Evolutionary conservation across 2,888 invertebrate species (phyloP), one percentile per base, ranked within the genome.

Genomic region (Uloborus plumipes): DNA sequence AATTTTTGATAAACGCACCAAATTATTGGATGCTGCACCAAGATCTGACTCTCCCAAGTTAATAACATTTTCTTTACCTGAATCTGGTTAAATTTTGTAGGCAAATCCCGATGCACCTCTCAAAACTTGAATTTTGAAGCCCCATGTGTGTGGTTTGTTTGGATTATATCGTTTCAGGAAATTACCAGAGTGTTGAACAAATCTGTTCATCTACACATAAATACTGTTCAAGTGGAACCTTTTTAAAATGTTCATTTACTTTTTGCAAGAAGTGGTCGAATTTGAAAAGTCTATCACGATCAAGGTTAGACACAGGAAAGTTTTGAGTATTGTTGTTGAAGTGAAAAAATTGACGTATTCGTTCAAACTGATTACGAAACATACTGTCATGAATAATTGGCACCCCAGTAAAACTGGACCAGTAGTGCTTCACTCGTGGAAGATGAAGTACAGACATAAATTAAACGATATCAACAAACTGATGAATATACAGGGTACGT

Each of bases 81-180:
- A 26, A 18, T 70, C 26, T 14, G 20, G 16, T 72, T 78, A 71
- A 3, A 51, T n/a, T 16, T 78, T 49, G 22, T 73, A 72, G 0
- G 72, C 59, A 53, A 78, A 78, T 22, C 78, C 78, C 3, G 49
- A 59, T 11, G 62, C 65, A 2, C 72, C 77, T 59, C 77, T 58
- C 16, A 76, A 53, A 22, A 72, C 69, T 20, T 51, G 55, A 7
- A 71, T n/a, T 73, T 73, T 73, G 16, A 65, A 73, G 2, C 77
- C 70, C 77, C 70, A 77, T 71, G 71, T 77, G 26, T 77, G 70
- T 16, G 69, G 70, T 39, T 77, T 77, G n/a, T 70, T 71, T 7
- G 77, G 71, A 39, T 70, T 77, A 47, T 71, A 77, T 55, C 47
- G 58, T 39, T 77, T 77, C 22, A 70, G 1, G 7, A 49, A 59